Base-by-base conservation (phyloP, 53 echinoderm and acorn worm genomes). In the Crossaster papposus region DNA sequence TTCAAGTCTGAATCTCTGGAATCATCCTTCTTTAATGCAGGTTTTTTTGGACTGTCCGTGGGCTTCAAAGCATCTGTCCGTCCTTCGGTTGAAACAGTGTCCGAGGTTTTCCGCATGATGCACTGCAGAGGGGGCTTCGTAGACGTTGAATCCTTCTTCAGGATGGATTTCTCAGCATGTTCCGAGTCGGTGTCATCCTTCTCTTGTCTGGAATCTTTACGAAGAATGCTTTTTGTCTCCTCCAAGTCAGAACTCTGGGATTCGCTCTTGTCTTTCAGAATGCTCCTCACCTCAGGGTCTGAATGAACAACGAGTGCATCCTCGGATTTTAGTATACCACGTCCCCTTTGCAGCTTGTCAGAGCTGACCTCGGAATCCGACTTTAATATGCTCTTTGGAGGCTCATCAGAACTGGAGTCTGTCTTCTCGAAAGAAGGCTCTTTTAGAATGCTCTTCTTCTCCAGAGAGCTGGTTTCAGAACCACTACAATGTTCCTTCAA, bases 1-100 rank as follows among this genome's bases (percentile, higher is more conserved):
- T 89, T 89, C 35, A 93, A 81, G 36, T 93, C 93, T 17, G 86
- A 90, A 78, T 93, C 90, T 36, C 30, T 31, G 1, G 93, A 93
- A 70, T 93, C 90, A 55, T 93, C 88, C 44, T 89, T 90, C 86
- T 70, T 79, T 54, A 86, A 26, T 4, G 77, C 54, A 22, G 26
- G 88, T 76, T 70, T 82, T 52, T 70, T 82, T 72, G 76, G 93
- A 81, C 86, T 78, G 37, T 82, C 93, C 78, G 3, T 52, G 10
- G 85, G 72, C n/a, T 36, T 38, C 18, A 87, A 62, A 78, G 72
- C 84, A n/a, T 52, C 73, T 28, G 14, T 31, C 72, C 51, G 71
- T 31, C 64, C 50, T 83, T 70, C 38, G 50, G 36, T 38, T 14
- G 52, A 17, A 32, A 81, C 36, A 12, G 78, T 65, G 70, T 89